Percentiles rank a stretch among this genome's conserved stretches.
Evolutionary conservation across 2,797 vertebrate genomes (phyloP).

Genomic region (Diglossa cyanea): DNA sequence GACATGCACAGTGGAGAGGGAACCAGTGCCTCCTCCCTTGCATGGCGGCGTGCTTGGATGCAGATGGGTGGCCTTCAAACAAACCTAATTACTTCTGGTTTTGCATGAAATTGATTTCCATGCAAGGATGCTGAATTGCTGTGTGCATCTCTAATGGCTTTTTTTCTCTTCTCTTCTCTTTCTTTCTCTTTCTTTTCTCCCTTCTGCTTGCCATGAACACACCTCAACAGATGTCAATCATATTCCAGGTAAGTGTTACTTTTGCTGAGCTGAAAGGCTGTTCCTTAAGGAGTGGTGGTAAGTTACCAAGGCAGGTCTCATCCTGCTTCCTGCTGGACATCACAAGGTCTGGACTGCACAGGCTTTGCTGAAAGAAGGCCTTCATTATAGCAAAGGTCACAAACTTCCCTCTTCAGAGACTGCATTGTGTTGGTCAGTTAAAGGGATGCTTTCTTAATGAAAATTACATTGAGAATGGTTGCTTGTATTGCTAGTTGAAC

Average conservation of each 20-base stretch:
- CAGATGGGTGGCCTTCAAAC: slow-evolving; percentile 57
- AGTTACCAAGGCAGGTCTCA: background rate
- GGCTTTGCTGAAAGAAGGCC: background rate
- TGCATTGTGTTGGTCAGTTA: slow-evolving; percentile 21
- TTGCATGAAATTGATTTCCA: slow-evolving; percentile 89
- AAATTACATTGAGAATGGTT: background rate
- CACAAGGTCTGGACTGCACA: background rate
- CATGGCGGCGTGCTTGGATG: slow-evolving; percentile 74
- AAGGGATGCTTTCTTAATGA: slow-evolving; percentile 7
- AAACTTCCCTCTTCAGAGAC: background rate
- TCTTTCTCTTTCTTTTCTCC: slow-evolving; percentile 43
- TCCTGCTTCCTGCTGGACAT: background rate
- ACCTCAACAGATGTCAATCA: slow-evolving; percentile 86
- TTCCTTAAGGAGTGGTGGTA: background rate
- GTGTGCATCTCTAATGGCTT: slow-evolving; percentile 81
- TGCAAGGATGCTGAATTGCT: slow-evolving; percentile 83
- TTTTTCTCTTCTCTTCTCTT: slow-evolving; percentile 70
- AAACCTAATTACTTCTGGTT: slow-evolving; percentile 69
- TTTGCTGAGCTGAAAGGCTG: slow-evolving; percentile 35
- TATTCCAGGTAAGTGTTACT: slow-evolving; percentile 91
- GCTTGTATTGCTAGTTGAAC: background rate
- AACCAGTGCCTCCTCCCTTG: slow-evolving; percentile 69
- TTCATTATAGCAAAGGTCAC: background rate
- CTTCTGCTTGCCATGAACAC: slow-evolving; percentile 72
- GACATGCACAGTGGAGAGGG: slow-evolving; percentile 87